Evolutionary conservation across 2,888 invertebrate species (phyloP).

Genomic region (Adelphocoris suturalis): DNA sequence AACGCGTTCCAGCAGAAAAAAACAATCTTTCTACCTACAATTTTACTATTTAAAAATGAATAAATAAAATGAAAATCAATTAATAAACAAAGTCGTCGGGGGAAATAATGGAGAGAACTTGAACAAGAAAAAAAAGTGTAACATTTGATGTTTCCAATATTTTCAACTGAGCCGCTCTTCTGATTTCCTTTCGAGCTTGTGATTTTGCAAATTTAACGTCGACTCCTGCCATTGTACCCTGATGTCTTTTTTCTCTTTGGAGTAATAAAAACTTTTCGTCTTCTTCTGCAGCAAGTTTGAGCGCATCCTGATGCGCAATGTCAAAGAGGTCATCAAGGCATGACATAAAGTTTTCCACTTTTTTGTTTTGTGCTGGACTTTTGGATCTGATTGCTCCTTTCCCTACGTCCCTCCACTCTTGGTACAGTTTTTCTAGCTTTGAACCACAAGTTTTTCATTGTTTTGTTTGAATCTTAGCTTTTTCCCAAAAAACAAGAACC

Average conservation of each 20-base stretch:
- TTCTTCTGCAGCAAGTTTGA: not conserved
- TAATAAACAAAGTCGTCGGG: conserved; percentile 14
- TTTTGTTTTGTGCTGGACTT: conserved; percentile 23
- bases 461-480: conserved; percentile 40
- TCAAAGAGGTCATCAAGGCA: conserved; percentile 41
- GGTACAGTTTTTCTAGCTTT: conserved; percentile 51
- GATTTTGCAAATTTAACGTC: conserved; percentile 14
- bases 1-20: no score
- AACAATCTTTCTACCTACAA: conserved; percentile 3
- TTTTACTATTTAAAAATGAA: conserved; percentile 8
- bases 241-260: not conserved
- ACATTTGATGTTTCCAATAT: conserved; percentile 18
- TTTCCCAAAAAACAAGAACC: conserved; percentile 50
- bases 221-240: conserved; percentile 13
- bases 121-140: not conserved
- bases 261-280: conserved; percentile 64
- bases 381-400: not conserved
- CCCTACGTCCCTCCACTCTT: not conserved
- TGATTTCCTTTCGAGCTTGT: not conserved
- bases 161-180: conserved; percentile 25
- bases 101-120: not conserved
- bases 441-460: not conserved
- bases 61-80: conserved; percentile 11
- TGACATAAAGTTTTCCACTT: conserved; percentile 5
- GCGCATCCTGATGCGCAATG: conserved; percentile 53